Evolutionary conservation across 2,888 invertebrate species (phyloP), one percentile per base, ranked within the genome.

Genomic region (Andrena bicolor): DNA sequence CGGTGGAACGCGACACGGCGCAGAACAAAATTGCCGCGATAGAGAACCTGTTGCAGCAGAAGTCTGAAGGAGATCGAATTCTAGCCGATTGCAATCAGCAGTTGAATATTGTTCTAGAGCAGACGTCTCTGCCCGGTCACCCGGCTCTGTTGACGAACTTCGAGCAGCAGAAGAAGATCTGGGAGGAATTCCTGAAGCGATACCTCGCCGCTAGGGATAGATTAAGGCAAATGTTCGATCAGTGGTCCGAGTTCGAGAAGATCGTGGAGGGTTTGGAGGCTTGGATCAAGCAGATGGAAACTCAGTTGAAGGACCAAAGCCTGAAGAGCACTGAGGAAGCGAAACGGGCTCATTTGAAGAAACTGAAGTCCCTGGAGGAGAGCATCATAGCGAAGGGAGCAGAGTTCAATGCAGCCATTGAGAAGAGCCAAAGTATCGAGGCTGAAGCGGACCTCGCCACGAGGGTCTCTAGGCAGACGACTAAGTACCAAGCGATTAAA

Each of bases 251-350:
- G 91, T 97, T 98, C 88, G 97, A 97, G 90, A 96, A 96, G 65
- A 95, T 96, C 26, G 95, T 98, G 48, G 97, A 98, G 85, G 96
- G 96, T 76, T 94, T 99, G 1, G 97, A 97, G 90, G 95, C 96
- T 65, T 99, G 99, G 99, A 95, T 98, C 68, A 98, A 97, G 92
- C 95, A 96, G 69, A 97, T 97, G 91, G 99, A 99, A 94, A 95
- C 96, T 66, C 96, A 97, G 92, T 96, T 98, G 0, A 97, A 98
- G 93, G 98, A 98, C 92, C 98, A 98, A 94, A 97, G 97, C 86
- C 95, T 98, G 1, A 98, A 97, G 93, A 98, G 96, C 90, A 97
- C 97, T 3, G 96, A 97, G 48, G 97, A 97, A 87, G 96, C 97
- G 2, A 99, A 99, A 94, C 95, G 96, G 83, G 95, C 95, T 8